These are phyloP conservation scores for Lytechinus variegatus DNA, from an alignment of 35 echinoderm and acorn worm genomes.

Conservation along the genomic window DNA sequence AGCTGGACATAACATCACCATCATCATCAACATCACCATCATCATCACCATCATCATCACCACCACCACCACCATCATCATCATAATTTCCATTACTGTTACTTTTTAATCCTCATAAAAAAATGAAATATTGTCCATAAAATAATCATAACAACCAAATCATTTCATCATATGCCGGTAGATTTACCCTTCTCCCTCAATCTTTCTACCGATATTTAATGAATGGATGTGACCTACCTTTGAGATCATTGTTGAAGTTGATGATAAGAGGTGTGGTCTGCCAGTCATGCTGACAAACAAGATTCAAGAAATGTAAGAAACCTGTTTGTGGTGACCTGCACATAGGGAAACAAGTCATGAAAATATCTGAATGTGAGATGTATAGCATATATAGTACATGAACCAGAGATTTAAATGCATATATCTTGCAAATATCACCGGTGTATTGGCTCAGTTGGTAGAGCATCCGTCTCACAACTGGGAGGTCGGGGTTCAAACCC, in stretches of 20 bases:
- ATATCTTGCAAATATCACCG: too few species aligned
- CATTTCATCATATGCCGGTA: too few species aligned
- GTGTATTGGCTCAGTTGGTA: too few species aligned
- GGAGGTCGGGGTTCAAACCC: too few species aligned
- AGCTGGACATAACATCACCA: too few species aligned
- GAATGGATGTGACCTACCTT: constrained; percentile 52
- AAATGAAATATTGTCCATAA: not conserved
- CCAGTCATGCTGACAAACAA: constrained; percentile 84
- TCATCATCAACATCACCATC: too few species aligned
- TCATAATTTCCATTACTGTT: not conserved
- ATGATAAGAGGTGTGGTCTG: constrained; percentile 71
- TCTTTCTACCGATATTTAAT: not conserved
- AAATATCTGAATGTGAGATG: not conserved
- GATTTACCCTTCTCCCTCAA: not conserved
- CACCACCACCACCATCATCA: not conserved
- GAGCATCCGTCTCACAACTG: too few species aligned
- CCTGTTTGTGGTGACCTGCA: constrained; percentile 72
- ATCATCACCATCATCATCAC: too few species aligned
- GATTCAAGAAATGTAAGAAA: constrained; percentile 80
- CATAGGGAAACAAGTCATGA: not conserved
- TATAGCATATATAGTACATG: not conserved
- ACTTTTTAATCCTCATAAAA: not conserved
- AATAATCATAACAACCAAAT: not conserved
- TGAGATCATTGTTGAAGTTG: constrained; percentile 85
- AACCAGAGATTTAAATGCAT: too few species aligned